Evolutionary conservation across 2,113 vertebrate genomes (phyloP).

Genomic region (Perca flavescens): DNA sequence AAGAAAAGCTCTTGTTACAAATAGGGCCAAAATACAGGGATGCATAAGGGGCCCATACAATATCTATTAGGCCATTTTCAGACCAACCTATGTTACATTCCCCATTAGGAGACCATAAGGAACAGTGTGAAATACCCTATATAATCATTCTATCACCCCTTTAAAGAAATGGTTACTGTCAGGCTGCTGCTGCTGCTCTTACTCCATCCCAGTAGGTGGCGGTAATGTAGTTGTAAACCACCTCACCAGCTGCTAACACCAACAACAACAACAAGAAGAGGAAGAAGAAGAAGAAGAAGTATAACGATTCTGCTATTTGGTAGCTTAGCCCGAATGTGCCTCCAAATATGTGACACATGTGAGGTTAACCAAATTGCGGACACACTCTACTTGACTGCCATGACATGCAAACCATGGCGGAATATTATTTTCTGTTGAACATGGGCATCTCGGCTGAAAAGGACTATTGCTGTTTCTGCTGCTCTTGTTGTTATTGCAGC

Average conservation of each 20-base stretch:
- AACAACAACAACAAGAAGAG: constrained; percentile 44
- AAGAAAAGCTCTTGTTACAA: too few species aligned
- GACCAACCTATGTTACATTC: too few species aligned
- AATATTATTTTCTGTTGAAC: neutral
- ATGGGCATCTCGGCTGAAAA: neutral
- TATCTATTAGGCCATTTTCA: too few species aligned
- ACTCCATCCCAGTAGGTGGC: constrained; percentile 46
- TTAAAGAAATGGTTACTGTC: neutral
- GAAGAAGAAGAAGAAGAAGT: constrained; percentile 58
- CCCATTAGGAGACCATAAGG: too few species aligned
- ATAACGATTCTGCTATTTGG: constrained; percentile 34
- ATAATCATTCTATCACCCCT: neutral
- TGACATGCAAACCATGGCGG: constrained; percentile 41
- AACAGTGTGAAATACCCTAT: too few species aligned
- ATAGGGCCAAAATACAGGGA: too few species aligned
- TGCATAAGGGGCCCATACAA: too few species aligned
- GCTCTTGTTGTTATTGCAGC: constrained; percentile 71
- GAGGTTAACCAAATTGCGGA: constrained; percentile 10
- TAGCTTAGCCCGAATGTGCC: constrained; percentile 43
- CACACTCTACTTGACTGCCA: neutral
- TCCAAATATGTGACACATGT: constrained; percentile 55
- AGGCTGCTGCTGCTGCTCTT: neutral
- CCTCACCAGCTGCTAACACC: neutral
- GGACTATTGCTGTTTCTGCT: constrained; percentile 31
- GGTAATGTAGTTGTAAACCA: neutral